These are phyloP conservation scores for Paralvinella palmiformis DNA, from an alignment of 1,140 invertebrate genomes.

Conservation along the genomic window DNA sequence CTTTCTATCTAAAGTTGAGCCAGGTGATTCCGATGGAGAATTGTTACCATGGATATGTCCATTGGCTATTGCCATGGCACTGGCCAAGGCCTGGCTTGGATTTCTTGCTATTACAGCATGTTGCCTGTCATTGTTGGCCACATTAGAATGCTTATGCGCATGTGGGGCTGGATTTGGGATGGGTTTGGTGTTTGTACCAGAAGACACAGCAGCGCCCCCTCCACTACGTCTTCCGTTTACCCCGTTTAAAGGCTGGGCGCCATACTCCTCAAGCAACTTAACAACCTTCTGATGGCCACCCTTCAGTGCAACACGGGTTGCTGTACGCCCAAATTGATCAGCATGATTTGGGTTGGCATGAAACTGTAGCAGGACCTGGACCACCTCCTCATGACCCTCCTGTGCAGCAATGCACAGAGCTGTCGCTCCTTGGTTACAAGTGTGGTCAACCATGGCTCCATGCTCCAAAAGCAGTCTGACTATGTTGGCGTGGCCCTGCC, in stretches of 20 bases:
- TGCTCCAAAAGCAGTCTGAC: slow-evolving; percentile 64
- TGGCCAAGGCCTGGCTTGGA: slow-evolving; percentile 10
- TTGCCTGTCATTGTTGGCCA: no score
- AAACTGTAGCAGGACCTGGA: slow-evolving; percentile 74
- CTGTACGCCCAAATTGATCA: slow-evolving; percentile 80
- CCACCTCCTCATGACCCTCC: slow-evolving; percentile 89
- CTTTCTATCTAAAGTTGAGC: slow-evolving; percentile 61
- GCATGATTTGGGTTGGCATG: slow-evolving; percentile 88
- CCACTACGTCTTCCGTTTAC: slow-evolving; percentile 15
- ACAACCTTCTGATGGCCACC: slow-evolving; percentile 65
- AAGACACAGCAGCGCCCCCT: slow-evolving; percentile 25
- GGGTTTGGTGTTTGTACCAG: slow-evolving; percentile 34
- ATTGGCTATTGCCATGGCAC: slow-evolving; percentile 24
- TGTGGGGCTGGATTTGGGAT: slow-evolving; percentile 2
- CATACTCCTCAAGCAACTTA: slow-evolving; percentile 52
- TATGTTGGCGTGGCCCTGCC: slow-evolving; percentile 83
- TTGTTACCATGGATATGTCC: slow-evolving; percentile 27
- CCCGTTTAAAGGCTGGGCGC: slow-evolving; percentile 10
- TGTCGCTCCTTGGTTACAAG: slow-evolving; percentile 91
- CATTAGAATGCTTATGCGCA: slow-evolving; percentile 7
- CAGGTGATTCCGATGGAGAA: slow-evolving; percentile 57
- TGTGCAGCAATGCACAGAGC: slow-evolving; percentile 88
- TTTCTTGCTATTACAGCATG: neutral
- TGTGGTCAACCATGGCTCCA: slow-evolving; percentile 73
- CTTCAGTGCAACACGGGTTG: slow-evolving; percentile 69